These are phyloP conservation scores for Tenthredo notha DNA, from an alignment of 2,888 invertebrate species.

Conservation along the genomic window DNA sequence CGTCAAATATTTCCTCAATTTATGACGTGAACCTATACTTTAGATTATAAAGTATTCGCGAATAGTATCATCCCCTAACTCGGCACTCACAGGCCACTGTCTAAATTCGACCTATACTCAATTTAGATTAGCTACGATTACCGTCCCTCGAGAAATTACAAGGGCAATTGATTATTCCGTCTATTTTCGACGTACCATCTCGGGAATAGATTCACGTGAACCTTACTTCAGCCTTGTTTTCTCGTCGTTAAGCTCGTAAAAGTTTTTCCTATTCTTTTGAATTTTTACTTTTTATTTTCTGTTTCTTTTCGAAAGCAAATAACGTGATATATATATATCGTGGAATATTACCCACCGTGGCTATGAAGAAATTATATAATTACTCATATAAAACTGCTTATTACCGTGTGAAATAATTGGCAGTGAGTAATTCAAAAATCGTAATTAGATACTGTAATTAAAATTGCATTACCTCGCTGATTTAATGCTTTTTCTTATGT, in stretches of 20 bases:
- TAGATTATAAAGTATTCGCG: not conserved
- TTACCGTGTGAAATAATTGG: not conserved
- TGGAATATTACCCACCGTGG: not conserved
- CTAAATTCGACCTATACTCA: not conserved
- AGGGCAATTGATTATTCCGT: slow-evolving; percentile 30
- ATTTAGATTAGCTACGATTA: slow-evolving; percentile 13
- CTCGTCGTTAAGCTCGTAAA: not conserved
- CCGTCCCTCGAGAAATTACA: slow-evolving; percentile 27
- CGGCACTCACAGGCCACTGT: not conserved
- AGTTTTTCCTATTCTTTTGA: not conserved
- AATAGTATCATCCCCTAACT: not conserved
- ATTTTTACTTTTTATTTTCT: no score
- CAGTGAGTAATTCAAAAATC: not conserved
- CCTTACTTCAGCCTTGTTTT: not conserved
- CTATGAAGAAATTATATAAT: not conserved
- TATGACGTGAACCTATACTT: not conserved
- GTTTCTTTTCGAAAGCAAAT: not conserved
- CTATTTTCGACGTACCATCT: slow-evolving; percentile 32
- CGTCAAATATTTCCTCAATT: not conserved
- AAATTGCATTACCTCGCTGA: not conserved
- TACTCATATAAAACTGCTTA: not conserved
- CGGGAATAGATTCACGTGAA: not conserved
- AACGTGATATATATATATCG: not conserved
- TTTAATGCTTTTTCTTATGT: not conserved
- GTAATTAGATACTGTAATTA: not conserved